Evolutionary conservation across 37 sponge, comb jelly and placozoan genomes (phyloP).

Genomic region (Mnemiopsis leidyi): DNA sequence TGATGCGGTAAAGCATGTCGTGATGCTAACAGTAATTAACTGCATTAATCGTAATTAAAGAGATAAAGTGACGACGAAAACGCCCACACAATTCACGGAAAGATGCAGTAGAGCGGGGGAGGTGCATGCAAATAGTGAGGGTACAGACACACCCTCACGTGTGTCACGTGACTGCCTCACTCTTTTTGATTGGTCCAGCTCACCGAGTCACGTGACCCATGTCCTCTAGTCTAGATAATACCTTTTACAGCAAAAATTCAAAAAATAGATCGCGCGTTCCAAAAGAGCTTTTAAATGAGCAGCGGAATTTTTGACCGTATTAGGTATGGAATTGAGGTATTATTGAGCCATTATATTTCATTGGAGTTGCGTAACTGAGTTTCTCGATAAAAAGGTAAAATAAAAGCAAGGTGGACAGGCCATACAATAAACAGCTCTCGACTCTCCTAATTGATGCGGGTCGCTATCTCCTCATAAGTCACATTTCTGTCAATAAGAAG

Average conservation of each 20-base stretch:
- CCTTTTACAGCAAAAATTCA: slow-evolving; percentile 23
- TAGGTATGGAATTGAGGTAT: neutral
- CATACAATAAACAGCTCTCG: too few relatives aligned
- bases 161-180: neutral
- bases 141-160: neutral
- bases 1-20: too few relatives aligned
- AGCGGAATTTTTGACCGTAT: neutral
- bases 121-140: neutral
- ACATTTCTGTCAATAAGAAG: too few relatives aligned
- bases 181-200: neutral
- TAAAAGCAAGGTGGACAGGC: neutral
- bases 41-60: neutral
- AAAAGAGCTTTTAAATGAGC: slow-evolving; percentile 3
- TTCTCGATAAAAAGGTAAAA: neutral
- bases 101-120: neutral
- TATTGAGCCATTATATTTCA: too few relatives aligned
- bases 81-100: neutral
- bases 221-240: neutral
- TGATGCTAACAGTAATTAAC: neutral
- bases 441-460: too few relatives aligned
- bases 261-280: neutral
- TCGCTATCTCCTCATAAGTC: too few relatives aligned
- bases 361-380: neutral
- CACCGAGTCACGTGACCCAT: neutral
- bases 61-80: too few relatives aligned